A percentile compares a stretch with the other conserved stretches of the same genome.
phyloP scores from a whole-genome alignment of 2,797 vertebrate genomes.

The Poliocrania exsul region DNA sequence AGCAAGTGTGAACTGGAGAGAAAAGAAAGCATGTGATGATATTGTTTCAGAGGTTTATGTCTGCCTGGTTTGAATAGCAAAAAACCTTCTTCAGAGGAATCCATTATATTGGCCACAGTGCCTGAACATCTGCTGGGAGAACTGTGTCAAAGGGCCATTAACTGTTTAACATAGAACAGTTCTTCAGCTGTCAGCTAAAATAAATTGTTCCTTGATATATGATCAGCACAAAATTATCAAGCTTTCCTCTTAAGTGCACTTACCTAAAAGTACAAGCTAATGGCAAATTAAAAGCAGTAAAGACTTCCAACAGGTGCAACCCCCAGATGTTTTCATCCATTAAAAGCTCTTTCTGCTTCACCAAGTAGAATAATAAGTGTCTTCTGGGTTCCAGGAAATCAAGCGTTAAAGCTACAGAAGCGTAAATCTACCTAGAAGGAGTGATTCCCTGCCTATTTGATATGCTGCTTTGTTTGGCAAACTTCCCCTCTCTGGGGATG shows the following conservation, averaged over 20 bases:
- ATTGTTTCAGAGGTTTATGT: constrained; percentile 41
- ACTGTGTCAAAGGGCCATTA: constrained; percentile 38
- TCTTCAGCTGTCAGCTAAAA: background rate
- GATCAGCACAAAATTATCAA: background rate
- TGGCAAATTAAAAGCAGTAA: constrained; percentile 7
- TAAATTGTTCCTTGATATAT: background rate
- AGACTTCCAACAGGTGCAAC: background rate
- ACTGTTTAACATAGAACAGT: background rate
- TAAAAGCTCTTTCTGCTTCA: constrained; percentile 7
- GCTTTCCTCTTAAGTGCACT: background rate
- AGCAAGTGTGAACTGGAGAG: background rate
- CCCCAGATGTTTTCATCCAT: background rate
- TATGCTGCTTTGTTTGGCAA: background rate
- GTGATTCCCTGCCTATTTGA: background rate
- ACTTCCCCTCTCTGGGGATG: background rate
- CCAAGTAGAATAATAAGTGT: background rate
- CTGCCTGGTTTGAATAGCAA: constrained; percentile 47
- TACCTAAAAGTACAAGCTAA: background rate
- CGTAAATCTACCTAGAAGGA: background rate
- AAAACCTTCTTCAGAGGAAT: constrained; percentile 52
- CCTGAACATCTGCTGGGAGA: constrained; percentile 26
- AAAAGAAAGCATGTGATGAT: background rate
- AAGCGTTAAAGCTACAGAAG: background rate
- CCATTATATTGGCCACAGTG: background rate
- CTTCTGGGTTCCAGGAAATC: background rate